A percentile compares a stretch with the other conserved stretches of the same genome.
phyloP scores from a whole-genome alignment of 2,113 vertebrate species.

The Cheilinus undulatus region DNA sequence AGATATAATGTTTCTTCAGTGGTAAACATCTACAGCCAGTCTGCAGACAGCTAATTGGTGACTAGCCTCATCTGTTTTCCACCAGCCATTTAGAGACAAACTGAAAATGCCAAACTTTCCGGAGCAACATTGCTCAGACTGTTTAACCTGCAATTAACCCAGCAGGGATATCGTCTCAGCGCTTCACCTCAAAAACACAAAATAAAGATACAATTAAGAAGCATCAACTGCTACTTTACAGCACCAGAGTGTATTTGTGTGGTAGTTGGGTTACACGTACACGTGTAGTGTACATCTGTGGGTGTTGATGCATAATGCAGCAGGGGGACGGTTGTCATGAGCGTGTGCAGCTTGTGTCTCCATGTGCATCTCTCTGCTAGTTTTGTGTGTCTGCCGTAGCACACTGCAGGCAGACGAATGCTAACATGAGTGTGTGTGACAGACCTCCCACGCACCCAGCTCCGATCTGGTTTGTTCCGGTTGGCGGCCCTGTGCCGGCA shows the following conservation, averaged over 20 bases:
- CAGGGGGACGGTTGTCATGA: conserved; percentile 17
- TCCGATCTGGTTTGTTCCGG: conserved; percentile 67
- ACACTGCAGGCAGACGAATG: conserved; percentile 41
- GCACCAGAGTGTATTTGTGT: neutral
- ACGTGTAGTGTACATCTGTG: conserved; percentile 1
- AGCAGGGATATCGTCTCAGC: conserved; percentile 10
- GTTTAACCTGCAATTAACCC: conserved; percentile 58
- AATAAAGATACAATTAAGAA: conserved; percentile 30
- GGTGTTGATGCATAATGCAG: conserved; percentile 34
- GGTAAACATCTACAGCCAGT: conserved; percentile 18
- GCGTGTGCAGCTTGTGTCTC: conserved; percentile 3
- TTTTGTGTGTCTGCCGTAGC: neutral
- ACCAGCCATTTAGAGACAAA: conserved; percentile 11
- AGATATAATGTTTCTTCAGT: neutral
- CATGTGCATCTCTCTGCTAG: conserved; percentile 24
- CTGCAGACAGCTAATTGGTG: conserved; percentile 30
- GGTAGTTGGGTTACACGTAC: neutral
- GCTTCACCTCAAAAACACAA: conserved; percentile 15
- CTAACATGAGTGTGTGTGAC: conserved; percentile 66
- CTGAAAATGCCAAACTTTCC: conserved; percentile 28
- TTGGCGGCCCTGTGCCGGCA: conserved; percentile 46
- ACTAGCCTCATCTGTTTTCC: conserved; percentile 5
- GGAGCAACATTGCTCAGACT: conserved; percentile 14
- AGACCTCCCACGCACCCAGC: conserved; percentile 62
- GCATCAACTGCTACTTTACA: neutral